Evolutionary conservation across 2,797 vertebrate species (phyloP), one percentile per base, ranked within the genome.

Genomic region (Hybognathus amarus): DNA sequence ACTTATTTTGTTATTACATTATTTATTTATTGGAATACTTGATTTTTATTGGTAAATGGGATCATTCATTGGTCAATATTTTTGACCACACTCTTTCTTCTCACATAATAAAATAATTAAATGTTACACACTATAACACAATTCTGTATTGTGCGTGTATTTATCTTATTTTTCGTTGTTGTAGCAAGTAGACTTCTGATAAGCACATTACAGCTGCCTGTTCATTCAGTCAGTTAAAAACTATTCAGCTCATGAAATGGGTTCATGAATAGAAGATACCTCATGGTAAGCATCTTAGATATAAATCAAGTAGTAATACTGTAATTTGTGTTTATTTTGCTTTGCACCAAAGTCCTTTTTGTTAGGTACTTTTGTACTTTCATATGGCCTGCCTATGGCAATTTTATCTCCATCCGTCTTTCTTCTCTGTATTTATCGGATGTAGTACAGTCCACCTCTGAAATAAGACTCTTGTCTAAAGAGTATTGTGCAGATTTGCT

Each of bases 391-490:
- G 30, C 2, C 59, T 47, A 67, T 36, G 67, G 27, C 22, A 63
- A 20, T 15, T 22, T 30, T 24, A 42, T 30, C 12, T 33, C 27
- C 5, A 38, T 24, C 12, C 42, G 27, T 36, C 17, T 9, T 30
- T 27, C 22, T 33, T 54, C 22, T 27, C 63, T 15, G 85, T 88
- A 90, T 94, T 94, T 93, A 94, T 94, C 92, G 89, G 90, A n/a
- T 87, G 90, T 88, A 85, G 87, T 85, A 89, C 93, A 93, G 92
- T 90, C 91, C 88, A 86, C 83, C 90, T 89, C 91, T 93, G 92
- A 91, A 91, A 90, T 64, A 87, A 87, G 87, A 87, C 90, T 92
- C 91, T 94, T 88, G 90, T 92, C 87, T 78, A 73, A 78, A 18
- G 76, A 80, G 75, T 90, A 94, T 94, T 94, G 92, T 93, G 93